Conservation (phyloP, 2,113 vertebrate species). For the Oreochromis niloticus region DNA sequence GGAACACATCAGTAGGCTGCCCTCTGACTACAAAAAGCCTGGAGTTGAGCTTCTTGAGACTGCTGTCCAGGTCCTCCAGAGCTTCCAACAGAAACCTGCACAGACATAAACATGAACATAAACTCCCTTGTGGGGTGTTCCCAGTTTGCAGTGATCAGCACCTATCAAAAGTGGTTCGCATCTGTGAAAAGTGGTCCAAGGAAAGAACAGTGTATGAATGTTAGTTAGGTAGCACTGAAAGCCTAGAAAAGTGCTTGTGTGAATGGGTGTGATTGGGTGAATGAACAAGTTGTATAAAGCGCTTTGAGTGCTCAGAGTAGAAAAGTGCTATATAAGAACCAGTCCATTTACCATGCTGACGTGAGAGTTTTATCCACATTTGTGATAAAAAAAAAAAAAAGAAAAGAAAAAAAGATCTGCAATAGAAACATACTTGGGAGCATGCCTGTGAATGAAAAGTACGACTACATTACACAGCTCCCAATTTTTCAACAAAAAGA, state of each 20-base stretch:
- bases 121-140: not conserved
- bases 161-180: not conserved
- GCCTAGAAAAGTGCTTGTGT: not conserved
- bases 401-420: too few species aligned
- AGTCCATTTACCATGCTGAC: not conserved
- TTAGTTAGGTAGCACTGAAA: not conserved
- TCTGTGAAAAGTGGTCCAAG: not conserved
- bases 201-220: not conserved
- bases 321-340: not conserved
- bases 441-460: too few species aligned
- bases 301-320: not conserved
- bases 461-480: too few species aligned
- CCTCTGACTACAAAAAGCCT: slow-evolving; percentile 92
- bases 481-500: too few species aligned
- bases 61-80: slow-evolving; percentile 90
- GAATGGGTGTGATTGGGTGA: not conserved
- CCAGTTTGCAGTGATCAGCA: not conserved
- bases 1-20: slow-evolving; percentile 93
- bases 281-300: not conserved
- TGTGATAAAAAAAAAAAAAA: not conserved
- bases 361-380: not conserved
- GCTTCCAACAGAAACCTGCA: slow-evolving; percentile 89
- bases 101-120: not conserved
- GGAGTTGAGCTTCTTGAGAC: slow-evolving; percentile 89
- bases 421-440: too few species aligned